Conservation (phyloP, 2,888 invertebrate genomes). For the Ophion costatus region DNA sequence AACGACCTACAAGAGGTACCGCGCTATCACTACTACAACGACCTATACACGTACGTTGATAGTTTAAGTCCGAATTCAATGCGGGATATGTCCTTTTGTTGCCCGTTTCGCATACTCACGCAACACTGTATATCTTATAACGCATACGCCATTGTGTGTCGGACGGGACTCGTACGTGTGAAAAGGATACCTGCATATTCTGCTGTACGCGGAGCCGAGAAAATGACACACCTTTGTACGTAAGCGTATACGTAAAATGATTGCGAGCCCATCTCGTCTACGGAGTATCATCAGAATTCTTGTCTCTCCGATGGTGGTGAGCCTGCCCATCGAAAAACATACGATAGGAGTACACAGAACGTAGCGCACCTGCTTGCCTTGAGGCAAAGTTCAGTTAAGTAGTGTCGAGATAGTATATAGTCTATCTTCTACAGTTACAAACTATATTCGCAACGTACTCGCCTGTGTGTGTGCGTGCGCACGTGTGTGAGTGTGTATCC, state of each 20-base stretch:
- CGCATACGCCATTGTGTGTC: background rate
- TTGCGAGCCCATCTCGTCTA: conserved; percentile 62
- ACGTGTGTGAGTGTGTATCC: too few relatives aligned
- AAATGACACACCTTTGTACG: background rate
- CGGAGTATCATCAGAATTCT: conserved; percentile 50
- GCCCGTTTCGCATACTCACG: background rate
- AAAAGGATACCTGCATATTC: background rate
- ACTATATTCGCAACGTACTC: background rate
- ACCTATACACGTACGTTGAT: too few relatives aligned
- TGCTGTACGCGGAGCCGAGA: conserved; percentile 14
- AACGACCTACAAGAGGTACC: too few relatives aligned
- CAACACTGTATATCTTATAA: background rate
- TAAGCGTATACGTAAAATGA: background rate
- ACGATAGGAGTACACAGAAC: conserved; percentile 71
- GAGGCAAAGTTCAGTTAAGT: conserved; percentile 70
- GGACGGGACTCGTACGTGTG: background rate
- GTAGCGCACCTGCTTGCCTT: conserved; percentile 81
- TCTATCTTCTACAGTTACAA: conserved; percentile 36
- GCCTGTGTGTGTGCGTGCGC: background rate
- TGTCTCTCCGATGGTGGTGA: conserved; percentile 20
- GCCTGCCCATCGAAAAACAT: conserved; percentile 69
- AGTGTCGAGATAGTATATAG: conserved; percentile 27
- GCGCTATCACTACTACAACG: too few relatives aligned
- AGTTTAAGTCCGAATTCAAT: too few relatives aligned
- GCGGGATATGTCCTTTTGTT: too few relatives aligned